Conservation (phyloP, 2,113 vertebrate species). For the Gopherus evgoodei region DNA sequence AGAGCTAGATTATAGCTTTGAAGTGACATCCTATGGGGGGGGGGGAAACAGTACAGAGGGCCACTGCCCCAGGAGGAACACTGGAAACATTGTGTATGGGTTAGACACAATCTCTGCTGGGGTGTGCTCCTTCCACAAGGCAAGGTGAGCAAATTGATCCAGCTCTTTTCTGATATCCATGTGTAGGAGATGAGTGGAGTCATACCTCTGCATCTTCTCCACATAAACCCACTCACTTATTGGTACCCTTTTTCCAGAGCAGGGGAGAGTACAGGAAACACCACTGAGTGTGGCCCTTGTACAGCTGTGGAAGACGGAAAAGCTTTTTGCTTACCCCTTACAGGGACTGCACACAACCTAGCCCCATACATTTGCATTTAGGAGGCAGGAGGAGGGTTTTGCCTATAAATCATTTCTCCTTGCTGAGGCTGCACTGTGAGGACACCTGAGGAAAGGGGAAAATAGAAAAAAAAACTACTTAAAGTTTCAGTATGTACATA, state of each 20-base stretch:
- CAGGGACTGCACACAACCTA: background rate
- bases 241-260: background rate
- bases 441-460: background rate
- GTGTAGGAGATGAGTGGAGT: background rate
- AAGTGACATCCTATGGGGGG: background rate
- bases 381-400: background rate
- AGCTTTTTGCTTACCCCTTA: background rate
- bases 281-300: background rate
- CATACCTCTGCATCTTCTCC: background rate
- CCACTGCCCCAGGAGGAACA: background rate
- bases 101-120: background rate
- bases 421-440: background rate
- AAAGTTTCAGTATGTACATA: background rate
- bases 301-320: background rate
- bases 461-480: background rate
- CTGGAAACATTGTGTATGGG: background rate
- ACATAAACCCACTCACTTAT: background rate
- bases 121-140: background rate
- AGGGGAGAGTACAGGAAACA: background rate
- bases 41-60: background rate
- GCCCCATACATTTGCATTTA: background rate
- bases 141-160: background rate
- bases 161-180: background rate
- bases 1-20: background rate
- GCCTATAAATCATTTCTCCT: background rate